Percentiles rank a stretch among this genome's conserved stretches.
Evolutionary conservation across 2,797 vertebrate species (phyloP).

Genomic region (Helicolenus hilgendorfi): DNA sequence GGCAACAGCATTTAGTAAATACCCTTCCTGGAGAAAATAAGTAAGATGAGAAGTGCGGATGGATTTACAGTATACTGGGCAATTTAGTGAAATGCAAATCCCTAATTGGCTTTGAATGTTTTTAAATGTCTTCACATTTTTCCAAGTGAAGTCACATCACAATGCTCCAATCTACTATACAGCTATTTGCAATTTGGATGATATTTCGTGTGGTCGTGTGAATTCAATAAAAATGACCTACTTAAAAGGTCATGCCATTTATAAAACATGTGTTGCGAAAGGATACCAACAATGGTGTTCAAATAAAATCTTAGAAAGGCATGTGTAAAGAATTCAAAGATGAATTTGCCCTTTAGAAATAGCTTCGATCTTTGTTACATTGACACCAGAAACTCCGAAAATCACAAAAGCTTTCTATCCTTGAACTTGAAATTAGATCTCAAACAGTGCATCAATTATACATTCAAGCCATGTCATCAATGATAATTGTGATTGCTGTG

Average conservation of each 20-base stretch:
- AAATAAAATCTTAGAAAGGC: not conserved
- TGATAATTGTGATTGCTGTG: not conserved
- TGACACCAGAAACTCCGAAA: not conserved
- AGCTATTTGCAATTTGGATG: not conserved
- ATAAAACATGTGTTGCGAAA: not conserved
- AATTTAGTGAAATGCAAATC: not conserved
- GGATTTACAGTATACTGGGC: not conserved
- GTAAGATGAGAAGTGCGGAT: not conserved
- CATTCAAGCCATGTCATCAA: not conserved
- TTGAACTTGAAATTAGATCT: not conserved
- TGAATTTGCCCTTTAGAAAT: not conserved
- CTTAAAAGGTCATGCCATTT: not conserved
- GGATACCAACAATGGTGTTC: not conserved
- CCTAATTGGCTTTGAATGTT: not conserved
- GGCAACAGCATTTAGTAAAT: not conserved
- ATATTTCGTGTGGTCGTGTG: not conserved
- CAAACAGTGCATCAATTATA: not conserved
- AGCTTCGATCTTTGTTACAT: not conserved
- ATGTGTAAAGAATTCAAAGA: not conserved
- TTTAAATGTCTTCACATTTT: not conserved
- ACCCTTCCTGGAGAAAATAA: not conserved
- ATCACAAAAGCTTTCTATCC: not conserved
- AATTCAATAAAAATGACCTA: not conserved
- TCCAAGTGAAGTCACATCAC: not conserved
- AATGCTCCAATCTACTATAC: not conserved